Evolutionary conservation across 2,888 invertebrate species (phyloP).

Genomic region (Sicus ferrugineus): DNA sequence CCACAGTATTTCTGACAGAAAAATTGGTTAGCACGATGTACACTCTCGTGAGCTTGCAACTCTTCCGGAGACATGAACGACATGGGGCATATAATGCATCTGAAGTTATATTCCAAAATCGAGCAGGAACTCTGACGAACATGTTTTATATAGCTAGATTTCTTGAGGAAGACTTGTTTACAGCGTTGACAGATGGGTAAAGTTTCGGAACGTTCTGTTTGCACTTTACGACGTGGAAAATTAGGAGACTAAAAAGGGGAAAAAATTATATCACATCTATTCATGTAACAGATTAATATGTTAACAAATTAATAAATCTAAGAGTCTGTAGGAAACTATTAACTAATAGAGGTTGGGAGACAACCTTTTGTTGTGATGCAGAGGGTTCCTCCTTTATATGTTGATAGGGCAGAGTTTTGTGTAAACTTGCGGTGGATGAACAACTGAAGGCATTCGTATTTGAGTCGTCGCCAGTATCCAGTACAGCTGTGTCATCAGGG

Average conservation of each 20-base stretch:
- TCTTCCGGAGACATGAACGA: constrained; percentile 57
- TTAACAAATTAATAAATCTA: too few species aligned
- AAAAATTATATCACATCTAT: constrained; percentile 5
- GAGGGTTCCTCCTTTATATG: constrained; percentile 24
- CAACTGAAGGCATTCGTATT: constrained; percentile 12
- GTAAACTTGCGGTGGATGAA: not conserved
- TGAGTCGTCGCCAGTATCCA: constrained; percentile 37
- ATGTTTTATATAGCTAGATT: constrained; percentile 54
- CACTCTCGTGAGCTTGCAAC: constrained; percentile 52
- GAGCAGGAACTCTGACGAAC: constrained; percentile 55
- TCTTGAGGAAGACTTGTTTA: constrained; percentile 60
- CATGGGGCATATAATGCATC: constrained; percentile 59
- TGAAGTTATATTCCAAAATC: constrained; percentile 59
- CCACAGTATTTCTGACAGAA: constrained; percentile 60
- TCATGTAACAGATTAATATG: too few species aligned
- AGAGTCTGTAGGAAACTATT: too few species aligned
- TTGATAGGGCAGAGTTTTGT: not conserved
- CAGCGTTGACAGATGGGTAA: constrained; percentile 58
- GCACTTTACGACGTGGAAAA: constrained; percentile 56
- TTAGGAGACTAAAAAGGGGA: constrained; percentile 47
- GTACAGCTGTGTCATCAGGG: constrained; percentile 49
- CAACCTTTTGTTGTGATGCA: constrained; percentile 26
- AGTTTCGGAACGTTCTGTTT: constrained; percentile 55
- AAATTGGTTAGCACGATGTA: constrained; percentile 53
- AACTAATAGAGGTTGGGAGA: not conserved